phyloP scores from a whole-genome alignment of 2,113 vertebrate species.

The Pelodiscus sinensis region DNA sequence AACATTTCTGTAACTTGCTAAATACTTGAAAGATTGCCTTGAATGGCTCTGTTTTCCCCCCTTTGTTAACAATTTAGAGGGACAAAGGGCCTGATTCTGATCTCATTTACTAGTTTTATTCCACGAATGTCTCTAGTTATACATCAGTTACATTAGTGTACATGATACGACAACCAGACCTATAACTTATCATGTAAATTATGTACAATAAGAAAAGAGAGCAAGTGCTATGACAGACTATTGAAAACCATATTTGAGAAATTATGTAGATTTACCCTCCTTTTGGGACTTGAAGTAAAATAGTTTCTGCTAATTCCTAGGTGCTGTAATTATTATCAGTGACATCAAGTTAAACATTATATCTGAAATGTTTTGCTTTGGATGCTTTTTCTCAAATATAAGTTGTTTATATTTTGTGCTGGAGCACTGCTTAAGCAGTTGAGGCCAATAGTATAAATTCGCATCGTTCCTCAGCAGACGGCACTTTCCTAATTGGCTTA shows the following conservation, averaged over 20 bases:
- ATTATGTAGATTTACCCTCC: neutral
- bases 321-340: neutral
- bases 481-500: neutral
- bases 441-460: neutral
- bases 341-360: neutral
- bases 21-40: neutral
- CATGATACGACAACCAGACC: neutral
- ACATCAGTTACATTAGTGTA: neutral
- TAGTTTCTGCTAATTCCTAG: neutral
- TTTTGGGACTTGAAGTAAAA: neutral
- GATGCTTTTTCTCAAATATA: neutral
- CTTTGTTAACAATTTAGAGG: slow-evolving; percentile 42
- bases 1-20: slow-evolving; percentile 12
- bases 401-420: neutral
- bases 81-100: neutral
- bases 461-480: neutral
- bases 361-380: neutral
- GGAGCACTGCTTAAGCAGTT: neutral
- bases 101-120: neutral
- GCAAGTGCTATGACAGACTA: neutral
- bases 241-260: neutral
- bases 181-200: neutral
- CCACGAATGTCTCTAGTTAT: neutral
- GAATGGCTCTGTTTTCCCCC: neutral
- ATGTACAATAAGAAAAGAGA: neutral